Evolutionary conservation across 37 sponge, comb jelly and placozoan species (phyloP).

Genomic region (Sycon ciliatum): DNA sequence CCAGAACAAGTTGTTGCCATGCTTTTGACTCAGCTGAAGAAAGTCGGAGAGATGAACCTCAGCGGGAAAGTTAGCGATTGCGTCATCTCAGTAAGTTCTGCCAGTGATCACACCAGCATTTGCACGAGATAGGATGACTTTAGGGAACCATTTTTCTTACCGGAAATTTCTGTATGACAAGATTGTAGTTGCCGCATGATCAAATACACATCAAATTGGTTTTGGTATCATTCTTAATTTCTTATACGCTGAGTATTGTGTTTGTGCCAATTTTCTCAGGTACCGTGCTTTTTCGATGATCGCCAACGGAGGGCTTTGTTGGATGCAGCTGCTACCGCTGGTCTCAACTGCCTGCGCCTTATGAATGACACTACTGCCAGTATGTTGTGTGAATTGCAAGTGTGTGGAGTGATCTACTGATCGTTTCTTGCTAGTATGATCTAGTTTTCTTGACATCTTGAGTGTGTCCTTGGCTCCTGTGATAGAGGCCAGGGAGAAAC

Average conservation of each 20-base stretch:
- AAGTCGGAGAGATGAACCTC: conserved; percentile 60
- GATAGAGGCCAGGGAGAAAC: no score
- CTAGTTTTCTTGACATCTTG: no score
- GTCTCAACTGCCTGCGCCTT: conserved; percentile 80
- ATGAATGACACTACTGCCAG: conserved; percentile 92
- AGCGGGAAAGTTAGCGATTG: conserved; percentile 67
- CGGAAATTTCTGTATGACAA: no score
- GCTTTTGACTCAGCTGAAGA: conserved; percentile 69
- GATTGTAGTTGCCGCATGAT: no score
- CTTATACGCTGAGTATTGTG: no score
- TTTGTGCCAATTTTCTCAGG: no score
- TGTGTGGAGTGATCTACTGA: neutral
- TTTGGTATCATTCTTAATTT: neutral
- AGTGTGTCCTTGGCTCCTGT: neutral
- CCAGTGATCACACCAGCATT: neutral
- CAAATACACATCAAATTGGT: neutral
- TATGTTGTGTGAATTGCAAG: neutral
- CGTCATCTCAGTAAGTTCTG: conserved; percentile 78
- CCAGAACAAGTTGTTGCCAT: conserved; percentile 73
- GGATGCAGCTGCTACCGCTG: conserved; percentile 68
- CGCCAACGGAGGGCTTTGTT: conserved; percentile 83
- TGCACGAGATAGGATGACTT: neutral
- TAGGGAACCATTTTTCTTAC: no score
- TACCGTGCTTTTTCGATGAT: conserved; percentile 85
- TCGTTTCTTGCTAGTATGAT: no score